A percentile compares a stretch with the other conserved stretches of the same genome.
Evolutionary conservation across 2,113 vertebrate species (phyloP).

Genomic region (Papio anubis): DNA sequence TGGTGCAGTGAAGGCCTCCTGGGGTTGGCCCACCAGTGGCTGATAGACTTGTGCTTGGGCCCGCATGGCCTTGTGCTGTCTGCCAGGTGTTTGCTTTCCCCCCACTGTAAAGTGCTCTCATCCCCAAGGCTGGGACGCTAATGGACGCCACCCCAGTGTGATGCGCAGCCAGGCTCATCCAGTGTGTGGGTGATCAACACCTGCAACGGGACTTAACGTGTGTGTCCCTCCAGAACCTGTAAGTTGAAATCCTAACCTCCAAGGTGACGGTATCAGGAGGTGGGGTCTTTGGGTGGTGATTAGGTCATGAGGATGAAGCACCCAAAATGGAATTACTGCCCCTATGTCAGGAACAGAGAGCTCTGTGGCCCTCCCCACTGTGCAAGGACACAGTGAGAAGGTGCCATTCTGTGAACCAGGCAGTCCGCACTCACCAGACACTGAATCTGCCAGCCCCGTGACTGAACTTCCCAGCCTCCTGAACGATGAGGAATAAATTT

Average conservation of each 20-base stretch:
- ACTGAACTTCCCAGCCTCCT: neutral
- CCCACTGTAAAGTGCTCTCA: neutral
- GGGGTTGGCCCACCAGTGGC: fast-evolving
- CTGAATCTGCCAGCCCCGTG: neutral
- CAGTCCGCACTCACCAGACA: neutral
- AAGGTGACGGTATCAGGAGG: neutral
- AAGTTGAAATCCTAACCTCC: neutral
- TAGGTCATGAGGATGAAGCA: no score
- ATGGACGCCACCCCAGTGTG: neutral
- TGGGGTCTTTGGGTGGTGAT: neutral
- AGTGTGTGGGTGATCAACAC: fast-evolving
- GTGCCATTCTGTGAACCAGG: no score
- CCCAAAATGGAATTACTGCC: no score
- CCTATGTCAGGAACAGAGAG: neutral
- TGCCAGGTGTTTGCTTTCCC: neutral
- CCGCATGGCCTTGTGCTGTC: neutral
- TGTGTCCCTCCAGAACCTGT: neutral
- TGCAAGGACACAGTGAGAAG: no score
- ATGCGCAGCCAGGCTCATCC: no score
- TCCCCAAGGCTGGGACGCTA: no score
- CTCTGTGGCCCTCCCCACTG: fast-evolving
- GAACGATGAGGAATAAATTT: neutral
- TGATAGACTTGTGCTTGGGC: neutral
- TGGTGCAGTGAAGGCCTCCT: no score
- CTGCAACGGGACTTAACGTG: fast-evolving